phyloP scores from a whole-genome alignment of 2,113 vertebrate species.

The Vombatus ursinus region DNA sequence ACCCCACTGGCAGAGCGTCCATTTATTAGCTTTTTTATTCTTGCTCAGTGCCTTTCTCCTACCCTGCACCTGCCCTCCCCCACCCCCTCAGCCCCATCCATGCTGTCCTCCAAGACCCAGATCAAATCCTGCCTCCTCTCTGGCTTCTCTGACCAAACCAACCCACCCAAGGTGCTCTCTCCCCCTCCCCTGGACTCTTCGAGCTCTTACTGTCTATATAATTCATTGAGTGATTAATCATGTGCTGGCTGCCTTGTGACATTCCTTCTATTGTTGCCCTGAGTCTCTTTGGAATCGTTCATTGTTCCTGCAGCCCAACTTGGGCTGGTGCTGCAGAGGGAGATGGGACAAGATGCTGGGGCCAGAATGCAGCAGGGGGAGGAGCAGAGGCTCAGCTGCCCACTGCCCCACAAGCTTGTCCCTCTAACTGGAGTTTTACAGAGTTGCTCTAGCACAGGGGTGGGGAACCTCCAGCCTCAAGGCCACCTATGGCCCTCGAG shows the following conservation, averaged over 20 bases:
- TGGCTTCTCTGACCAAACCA: not conserved
- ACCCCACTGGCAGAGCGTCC: not conserved
- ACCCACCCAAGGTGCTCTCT: not conserved
- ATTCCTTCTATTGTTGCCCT: not conserved
- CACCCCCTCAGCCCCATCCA: not conserved
- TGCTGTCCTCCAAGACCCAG: not conserved
- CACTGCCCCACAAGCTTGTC: not conserved
- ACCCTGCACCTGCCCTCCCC: not conserved
- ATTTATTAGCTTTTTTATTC: not conserved
- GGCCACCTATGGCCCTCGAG: too few species aligned
- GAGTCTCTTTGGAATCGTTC: not conserved
- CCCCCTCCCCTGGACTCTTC: not conserved
- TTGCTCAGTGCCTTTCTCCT: not conserved
- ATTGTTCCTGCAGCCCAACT: not conserved
- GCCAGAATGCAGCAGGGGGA: not conserved
- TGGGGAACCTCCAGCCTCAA: too few species aligned
- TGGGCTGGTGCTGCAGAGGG: not conserved
- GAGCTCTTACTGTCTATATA: not conserved
- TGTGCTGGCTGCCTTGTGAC: not conserved
- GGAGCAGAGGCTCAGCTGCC: not conserved
- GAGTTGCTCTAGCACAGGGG: not conserved
- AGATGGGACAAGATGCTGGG: not conserved
- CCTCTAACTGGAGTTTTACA: not conserved
- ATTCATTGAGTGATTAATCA: not conserved
- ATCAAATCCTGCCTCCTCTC: not conserved